Conservation (phyloP, 2,888 invertebrate genomes). For the Thera britannica region DNA sequence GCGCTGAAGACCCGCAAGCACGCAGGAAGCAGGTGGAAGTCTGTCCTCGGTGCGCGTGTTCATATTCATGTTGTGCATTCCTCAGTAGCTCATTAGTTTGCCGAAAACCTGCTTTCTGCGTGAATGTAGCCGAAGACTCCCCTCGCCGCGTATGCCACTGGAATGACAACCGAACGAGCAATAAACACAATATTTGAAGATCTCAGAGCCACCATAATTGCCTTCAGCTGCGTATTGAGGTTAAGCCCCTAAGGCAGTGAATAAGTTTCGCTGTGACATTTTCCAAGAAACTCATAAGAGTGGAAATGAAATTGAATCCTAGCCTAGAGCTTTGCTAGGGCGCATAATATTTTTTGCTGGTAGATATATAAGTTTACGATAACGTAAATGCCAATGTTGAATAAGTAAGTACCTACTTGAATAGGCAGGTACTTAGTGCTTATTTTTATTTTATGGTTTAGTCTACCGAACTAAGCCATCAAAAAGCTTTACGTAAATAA, state of each 20-base stretch:
- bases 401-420: no score
- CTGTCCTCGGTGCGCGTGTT: not conserved
- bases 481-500: no score
- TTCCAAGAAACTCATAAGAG: constrained; percentile 27
- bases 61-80: not conserved
- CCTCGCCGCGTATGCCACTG: constrained; percentile 50
- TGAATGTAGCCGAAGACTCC: constrained; percentile 10
- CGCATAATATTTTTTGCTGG: not conserved
- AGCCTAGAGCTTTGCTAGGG: constrained; percentile 18
- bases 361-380: not conserved
- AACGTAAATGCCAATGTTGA: not conserved
- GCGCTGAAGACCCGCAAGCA: constrained; percentile 12
- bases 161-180: constrained; percentile 51
- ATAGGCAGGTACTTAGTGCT: no score
- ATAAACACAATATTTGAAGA: constrained; percentile 42
- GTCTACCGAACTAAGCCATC: no score
- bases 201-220: constrained; percentile 33
- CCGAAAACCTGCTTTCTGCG: constrained; percentile 1
- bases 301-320: constrained; percentile 19
- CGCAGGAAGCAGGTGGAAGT: constrained; percentile 13
- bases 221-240: constrained; percentile 29
- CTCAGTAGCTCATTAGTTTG: not conserved
- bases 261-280: constrained; percentile 31
- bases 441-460: no score
- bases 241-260: constrained; percentile 23